Base-by-base conservation (phyloP, 2,888 invertebrate species). In the Epinotia brunnichana region DNA sequence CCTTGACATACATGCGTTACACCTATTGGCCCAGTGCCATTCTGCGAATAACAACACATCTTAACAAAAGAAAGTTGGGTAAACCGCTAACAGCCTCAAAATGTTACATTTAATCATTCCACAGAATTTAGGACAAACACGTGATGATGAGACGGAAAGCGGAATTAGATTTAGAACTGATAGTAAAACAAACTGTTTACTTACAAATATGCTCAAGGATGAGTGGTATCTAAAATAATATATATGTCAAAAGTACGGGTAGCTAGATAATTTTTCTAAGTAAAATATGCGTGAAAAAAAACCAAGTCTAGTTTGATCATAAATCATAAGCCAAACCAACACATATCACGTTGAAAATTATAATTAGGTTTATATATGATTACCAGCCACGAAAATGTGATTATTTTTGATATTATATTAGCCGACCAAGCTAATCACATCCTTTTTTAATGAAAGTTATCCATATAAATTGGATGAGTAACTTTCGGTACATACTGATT, bases 81-180 rank as follows among this genome's bases (percentile, higher is more conserved):
- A 53, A 21, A 53, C 66, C 53, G 44, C 29, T 67, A 71, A 66
- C 60, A 44, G 19, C 24, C 19, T 53, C n/a, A 51, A 59, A 24
- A 53, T 29, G 63, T 57, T 21, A 15, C 56, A 70, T 57, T 63
- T 24, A 29, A n/a, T 61, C 29, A 24, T 59, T 29, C 48, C 17
- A 57, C 39, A 48, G 15, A 63, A 70, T 57, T 70, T 70, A 63
- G 56, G 70, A 35, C 57, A 54, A 41, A 44, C 35, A n/a, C 19
- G 56, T 48, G 41, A 48, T 19, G 24, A 17, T 56, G 15, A 70
- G 53, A 21, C 24, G 21, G 24, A 24, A 35, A 59, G 15, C 48
- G 24, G 44, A n/a, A 48, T 48, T 4, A 48, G 15, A 48, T 29
- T 66, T 41, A 41, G 0, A 15, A 44, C 21, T n/a, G n/a, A 24